phyloP scores from a whole-genome alignment of 2,888 invertebrate genomes.

The Torymus tubicola region DNA sequence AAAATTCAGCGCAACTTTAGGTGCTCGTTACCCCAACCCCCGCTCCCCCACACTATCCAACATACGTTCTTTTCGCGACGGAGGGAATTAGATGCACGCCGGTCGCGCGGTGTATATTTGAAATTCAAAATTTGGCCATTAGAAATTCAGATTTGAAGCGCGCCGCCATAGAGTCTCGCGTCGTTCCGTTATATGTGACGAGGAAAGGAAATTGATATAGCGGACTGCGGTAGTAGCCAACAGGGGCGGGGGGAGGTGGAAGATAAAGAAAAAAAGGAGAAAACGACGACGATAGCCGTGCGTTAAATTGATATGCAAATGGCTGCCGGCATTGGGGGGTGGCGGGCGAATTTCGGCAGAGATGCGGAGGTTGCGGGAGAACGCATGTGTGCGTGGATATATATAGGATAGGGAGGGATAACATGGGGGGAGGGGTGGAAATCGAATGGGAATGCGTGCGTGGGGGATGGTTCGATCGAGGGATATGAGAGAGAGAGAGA shows the following conservation, averaged over 20 bases:
- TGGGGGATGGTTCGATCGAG: too few relatives aligned
- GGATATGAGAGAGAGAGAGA: too few relatives aligned
- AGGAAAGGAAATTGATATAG: conserved; percentile 32
- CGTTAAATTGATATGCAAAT: conserved; percentile 41
- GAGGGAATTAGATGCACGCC: conserved; percentile 12
- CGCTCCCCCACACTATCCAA: too few relatives aligned
- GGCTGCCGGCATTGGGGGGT: neutral
- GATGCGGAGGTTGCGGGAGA: neutral
- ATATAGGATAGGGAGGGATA: neutral
- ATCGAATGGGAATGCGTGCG: conserved; percentile 6
- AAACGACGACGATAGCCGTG: neutral
- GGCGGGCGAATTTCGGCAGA: neutral
- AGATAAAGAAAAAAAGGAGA: neutral
- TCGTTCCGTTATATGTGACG: too few relatives aligned
- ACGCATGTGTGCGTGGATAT: neutral
- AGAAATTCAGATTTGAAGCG: conserved; percentile 48
- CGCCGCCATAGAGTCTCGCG: neutral
- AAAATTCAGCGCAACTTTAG: neutral
- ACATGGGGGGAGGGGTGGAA: neutral
- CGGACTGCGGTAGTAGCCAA: neutral
- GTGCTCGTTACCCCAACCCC: neutral
- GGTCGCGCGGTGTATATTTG: conserved; percentile 9
- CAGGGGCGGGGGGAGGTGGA: too few relatives aligned
- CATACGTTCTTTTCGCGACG: neutral
- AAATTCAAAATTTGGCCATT: conserved; percentile 43